Conservation (phyloP, 1,140 invertebrate species). For the Apis mellifera region DNA sequence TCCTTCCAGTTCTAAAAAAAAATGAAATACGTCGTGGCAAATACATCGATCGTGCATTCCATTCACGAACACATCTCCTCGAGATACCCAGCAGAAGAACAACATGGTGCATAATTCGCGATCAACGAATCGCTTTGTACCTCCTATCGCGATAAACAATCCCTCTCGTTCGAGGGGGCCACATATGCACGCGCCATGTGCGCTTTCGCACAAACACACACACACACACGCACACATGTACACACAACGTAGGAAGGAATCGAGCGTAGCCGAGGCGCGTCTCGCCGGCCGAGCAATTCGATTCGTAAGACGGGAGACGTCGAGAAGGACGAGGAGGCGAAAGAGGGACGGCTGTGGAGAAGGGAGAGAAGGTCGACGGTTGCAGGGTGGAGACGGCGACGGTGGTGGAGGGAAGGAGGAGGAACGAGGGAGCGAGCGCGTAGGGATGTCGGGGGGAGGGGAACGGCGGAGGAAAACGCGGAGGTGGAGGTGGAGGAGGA, state of each 20-base stretch:
- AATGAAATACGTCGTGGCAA: too few species aligned
- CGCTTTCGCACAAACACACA: background rate
- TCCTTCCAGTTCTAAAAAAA: too few species aligned
- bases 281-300: slow-evolving; percentile 33
- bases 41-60: too few species aligned
- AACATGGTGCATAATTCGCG: background rate
- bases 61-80: too few species aligned
- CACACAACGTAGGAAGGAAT: background rate
- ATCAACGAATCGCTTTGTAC: slow-evolving; percentile 27
- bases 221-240: rapidly evolving
- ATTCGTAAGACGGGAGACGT: slow-evolving; percentile 28
- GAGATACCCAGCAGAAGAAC: too few species aligned
- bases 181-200: background rate
- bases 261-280: slow-evolving; percentile 20
- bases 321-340: slow-evolving; percentile 30
- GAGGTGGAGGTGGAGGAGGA: slow-evolving; percentile 79
- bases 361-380: slow-evolving; percentile 53
- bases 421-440: slow-evolving; percentile 31
- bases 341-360: slow-evolving; percentile 41
- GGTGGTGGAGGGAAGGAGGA: slow-evolving; percentile 58
- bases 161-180: background rate
- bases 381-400: slow-evolving; percentile 55
- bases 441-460: slow-evolving; percentile 53
- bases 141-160: slow-evolving; percentile 15
- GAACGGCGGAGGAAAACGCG: slow-evolving; percentile 67